Conservation (phyloP, 1,140 invertebrate genomes). For the Drosophila kikkawai region DNA sequence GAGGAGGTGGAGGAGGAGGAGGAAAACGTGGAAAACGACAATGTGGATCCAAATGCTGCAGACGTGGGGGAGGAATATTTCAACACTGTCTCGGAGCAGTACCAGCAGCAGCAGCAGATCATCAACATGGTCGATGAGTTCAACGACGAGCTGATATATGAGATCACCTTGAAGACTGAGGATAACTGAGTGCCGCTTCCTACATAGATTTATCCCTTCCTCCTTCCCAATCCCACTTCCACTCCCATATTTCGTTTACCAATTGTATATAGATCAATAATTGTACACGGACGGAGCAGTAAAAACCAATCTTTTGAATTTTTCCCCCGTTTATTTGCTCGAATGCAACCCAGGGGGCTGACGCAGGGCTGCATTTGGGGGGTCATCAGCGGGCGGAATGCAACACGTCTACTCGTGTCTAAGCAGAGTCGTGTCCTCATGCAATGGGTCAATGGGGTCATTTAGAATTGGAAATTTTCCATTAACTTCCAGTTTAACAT, state of each 20-base stretch:
- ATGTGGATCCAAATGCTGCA: background rate
- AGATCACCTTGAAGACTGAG: conserved; percentile 77
- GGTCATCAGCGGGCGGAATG: conserved; percentile 20
- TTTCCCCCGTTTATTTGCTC: background rate
- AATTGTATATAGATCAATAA: conserved; percentile 19
- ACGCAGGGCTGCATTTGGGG: conserved; percentile 30
- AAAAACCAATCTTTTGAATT: conserved; percentile 6
- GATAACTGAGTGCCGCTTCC: conserved; percentile 53
- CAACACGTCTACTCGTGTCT: background rate
- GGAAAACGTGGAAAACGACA: background rate
- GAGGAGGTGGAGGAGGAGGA: conserved; percentile 13
- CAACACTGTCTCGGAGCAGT: conserved; percentile 14
- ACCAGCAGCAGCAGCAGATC: conserved; percentile 17
- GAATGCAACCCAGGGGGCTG: conserved; percentile 26
- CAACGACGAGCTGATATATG: conserved; percentile 68
- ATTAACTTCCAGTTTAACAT: conserved; percentile 18
- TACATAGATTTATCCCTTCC: background rate
- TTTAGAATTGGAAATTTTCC: conserved; percentile 25
- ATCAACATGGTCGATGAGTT: conserved; percentile 24
- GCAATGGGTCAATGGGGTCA: background rate
- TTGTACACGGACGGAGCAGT: background rate
- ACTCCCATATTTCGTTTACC: background rate
- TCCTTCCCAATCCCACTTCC: too few relatives aligned
- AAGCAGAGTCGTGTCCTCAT: too few relatives aligned
- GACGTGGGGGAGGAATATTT: conserved; percentile 27